phyloP scores from a whole-genome alignment of 2,113 vertebrate species.

The Pandion haliaetus region DNA sequence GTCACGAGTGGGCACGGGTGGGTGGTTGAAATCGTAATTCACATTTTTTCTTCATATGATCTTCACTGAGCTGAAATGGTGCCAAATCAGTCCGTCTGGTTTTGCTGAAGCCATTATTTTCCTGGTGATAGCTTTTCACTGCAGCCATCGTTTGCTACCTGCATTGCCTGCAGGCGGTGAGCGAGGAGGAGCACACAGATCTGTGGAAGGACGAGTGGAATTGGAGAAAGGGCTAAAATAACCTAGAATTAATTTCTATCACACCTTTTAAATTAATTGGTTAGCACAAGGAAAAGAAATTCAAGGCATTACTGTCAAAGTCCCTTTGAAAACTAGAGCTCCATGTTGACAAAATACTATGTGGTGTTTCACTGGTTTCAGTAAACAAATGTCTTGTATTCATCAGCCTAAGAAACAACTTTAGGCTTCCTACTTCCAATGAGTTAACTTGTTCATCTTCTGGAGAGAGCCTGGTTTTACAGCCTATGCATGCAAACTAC shows the following conservation, averaged over 20 bases:
- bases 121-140: neutral
- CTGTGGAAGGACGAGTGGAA: neutral
- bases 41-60: constrained; percentile 42
- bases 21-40: constrained; percentile 38
- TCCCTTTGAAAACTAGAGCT: neutral
- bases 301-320: neutral
- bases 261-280: neutral
- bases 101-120: neutral
- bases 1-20: constrained; percentile 24
- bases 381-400: neutral
- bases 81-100: neutral
- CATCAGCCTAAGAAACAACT: neutral
- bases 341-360: neutral
- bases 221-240: neutral
- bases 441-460: constrained; percentile 14
- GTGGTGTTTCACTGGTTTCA: neutral
- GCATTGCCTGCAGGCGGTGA: neutral
- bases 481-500: neutral
- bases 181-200: neutral
- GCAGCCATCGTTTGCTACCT: accelerated
- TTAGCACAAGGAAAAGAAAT: neutral
- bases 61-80: neutral
- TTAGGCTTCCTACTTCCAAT: neutral
- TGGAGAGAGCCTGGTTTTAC: neutral
- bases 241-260: neutral